phyloP scores from a whole-genome alignment of 2,797 vertebrate genomes.

The Aeoliscus strigatus region DNA sequence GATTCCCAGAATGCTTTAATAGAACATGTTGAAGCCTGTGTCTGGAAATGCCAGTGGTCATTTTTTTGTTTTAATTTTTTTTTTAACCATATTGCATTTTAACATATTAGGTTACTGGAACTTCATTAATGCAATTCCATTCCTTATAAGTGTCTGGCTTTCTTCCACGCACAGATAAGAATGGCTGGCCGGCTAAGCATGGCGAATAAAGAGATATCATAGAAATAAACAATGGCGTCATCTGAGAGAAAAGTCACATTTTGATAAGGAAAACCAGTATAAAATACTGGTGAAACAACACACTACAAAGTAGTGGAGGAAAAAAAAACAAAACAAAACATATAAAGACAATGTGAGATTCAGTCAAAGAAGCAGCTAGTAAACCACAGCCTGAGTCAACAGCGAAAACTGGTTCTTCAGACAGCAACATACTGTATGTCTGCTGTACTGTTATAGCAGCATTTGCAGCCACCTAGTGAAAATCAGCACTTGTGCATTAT shows the following conservation, averaged over 20 bases:
- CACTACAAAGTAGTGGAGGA: conserved; percentile 19
- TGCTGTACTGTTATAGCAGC: neutral
- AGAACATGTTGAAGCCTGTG: conserved; percentile 49
- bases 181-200: conserved; percentile 38
- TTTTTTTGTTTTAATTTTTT: no score
- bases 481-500: conserved; percentile 1
- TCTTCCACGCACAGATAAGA: conserved; percentile 63
- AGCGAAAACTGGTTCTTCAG: conserved; percentile 18
- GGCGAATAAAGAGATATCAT: conserved; percentile 43
- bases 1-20: conserved; percentile 63
- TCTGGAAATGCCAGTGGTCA: conserved; percentile 65
- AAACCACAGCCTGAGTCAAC: conserved; percentile 29
- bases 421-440: conserved; percentile 9
- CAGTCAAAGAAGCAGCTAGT: conserved; percentile 38
- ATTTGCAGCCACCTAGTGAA: conserved; percentile 5
- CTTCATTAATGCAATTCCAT: conserved; percentile 71
- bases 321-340: conserved; percentile 30
- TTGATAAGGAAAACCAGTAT: conserved; percentile 23
- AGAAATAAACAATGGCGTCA: conserved; percentile 58
- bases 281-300: conserved; percentile 29
- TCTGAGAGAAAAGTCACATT: conserved; percentile 28
- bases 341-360: conserved; percentile 25
- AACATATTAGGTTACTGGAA: conserved; percentile 66
- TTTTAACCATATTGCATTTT: conserved; percentile 60
- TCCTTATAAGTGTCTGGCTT: conserved; percentile 67